Evolutionary conservation across 2,797 vertebrate genomes (phyloP).

Genomic region (Buphagus erythrorhynchus): DNA sequence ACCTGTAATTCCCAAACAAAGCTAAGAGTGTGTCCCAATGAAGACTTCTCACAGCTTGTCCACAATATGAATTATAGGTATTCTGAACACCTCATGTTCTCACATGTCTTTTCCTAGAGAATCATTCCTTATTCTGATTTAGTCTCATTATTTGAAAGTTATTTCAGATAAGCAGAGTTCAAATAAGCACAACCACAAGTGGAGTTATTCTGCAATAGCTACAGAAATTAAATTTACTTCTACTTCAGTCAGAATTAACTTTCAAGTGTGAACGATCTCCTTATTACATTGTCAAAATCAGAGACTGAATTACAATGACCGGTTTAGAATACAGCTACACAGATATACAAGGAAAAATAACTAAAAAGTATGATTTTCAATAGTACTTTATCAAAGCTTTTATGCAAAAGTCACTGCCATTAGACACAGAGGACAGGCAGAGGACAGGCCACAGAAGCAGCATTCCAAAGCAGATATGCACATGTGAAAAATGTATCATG

Average conservation of each 20-base stretch:
- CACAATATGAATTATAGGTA: background rate
- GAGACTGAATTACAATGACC: background rate
- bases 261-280: background rate
- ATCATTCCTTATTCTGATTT: background rate
- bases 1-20: background rate
- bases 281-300: background rate
- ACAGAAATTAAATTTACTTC: slow-evolving; percentile 16
- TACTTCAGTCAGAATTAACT: slow-evolving; percentile 1
- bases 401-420: background rate
- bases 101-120: background rate
- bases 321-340: background rate
- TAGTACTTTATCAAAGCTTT: background rate
- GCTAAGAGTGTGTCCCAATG: background rate
- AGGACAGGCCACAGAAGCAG: background rate
- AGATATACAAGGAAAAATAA: background rate
- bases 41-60: background rate
- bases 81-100: background rate
- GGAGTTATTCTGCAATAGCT: background rate
- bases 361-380: background rate
- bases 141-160: background rate
- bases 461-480: background rate
- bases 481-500: background rate
- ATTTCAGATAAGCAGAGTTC: background rate
- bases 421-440: background rate
- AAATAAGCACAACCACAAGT: background rate